A percentile compares a stretch with the other conserved stretches of the same genome.
Conservation (phyloP, 2,113 vertebrate species). For the Erythrocercus mccallii region DNA sequence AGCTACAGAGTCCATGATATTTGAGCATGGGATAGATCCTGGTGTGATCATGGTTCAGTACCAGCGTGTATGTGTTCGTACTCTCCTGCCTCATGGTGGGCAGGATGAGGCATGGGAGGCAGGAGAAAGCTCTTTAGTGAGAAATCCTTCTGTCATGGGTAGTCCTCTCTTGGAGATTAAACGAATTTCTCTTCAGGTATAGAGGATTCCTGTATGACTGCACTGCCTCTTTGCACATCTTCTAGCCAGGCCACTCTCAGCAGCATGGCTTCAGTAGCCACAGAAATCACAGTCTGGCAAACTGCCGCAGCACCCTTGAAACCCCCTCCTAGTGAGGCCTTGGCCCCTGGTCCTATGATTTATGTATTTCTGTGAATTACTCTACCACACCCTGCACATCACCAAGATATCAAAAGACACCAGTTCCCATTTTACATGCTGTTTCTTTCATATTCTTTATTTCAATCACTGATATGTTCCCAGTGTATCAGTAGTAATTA, state of each 20-base stretch:
- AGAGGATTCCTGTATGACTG: accelerated
- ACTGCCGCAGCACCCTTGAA: background rate
- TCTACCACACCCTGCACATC: background rate
- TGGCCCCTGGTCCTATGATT: background rate
- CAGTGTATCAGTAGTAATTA: background rate
- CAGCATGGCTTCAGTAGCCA: background rate
- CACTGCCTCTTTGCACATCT: background rate
- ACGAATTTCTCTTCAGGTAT: background rate
- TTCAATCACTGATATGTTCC: background rate
- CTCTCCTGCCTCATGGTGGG: background rate
- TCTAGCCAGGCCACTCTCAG: background rate
- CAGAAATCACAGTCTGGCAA: accelerated
- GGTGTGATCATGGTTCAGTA: background rate
- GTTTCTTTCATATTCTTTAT: background rate
- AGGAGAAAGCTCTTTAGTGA: background rate
- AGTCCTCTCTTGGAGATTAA: background rate
- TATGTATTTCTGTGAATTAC: background rate
- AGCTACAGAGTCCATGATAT: accelerated
- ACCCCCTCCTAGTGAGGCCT: accelerated
- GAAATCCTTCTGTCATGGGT: background rate
- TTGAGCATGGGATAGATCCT: background rate
- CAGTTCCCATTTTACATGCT: background rate
- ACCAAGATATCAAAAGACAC: background rate
- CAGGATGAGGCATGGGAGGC: accelerated
- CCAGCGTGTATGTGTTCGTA: accelerated